A percentile compares a stretch with the other conserved stretches of the same genome.
Conservation (phyloP, 1,140 invertebrate genomes). For the Harlomillsia oculata region DNA sequence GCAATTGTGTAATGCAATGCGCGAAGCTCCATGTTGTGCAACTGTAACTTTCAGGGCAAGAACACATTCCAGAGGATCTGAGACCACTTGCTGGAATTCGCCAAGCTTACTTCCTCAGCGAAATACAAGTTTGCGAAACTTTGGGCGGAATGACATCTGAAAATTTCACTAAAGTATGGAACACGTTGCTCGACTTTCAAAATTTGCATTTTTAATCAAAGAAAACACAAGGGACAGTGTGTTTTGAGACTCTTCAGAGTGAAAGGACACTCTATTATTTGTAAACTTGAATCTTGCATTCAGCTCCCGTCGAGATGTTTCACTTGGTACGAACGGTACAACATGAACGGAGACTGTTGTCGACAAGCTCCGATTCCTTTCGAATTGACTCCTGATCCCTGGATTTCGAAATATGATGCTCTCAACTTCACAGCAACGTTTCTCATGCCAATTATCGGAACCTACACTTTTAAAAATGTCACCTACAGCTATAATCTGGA, state of each 20-base stretch:
- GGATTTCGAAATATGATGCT: background rate
- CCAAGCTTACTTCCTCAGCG: no score
- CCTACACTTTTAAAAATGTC: background rate
- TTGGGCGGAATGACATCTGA: background rate
- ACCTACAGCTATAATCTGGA: conserved; percentile 1
- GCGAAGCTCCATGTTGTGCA: no score
- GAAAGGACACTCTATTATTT: background rate
- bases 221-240: background rate
- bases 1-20: no score
- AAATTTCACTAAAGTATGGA: background rate
- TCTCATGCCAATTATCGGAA: background rate
- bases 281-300: background rate
- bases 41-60: no score
- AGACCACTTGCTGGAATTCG: no score
- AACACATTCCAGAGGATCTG: no score
- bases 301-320: background rate
- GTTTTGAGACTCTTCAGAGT: background rate
- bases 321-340: conserved; percentile 1
- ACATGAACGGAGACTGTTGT: background rate
- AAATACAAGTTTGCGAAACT: background rate
- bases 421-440: background rate
- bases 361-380: background rate
- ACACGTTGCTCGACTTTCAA: no score
- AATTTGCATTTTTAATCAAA: background rate
- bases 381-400: background rate